Evolutionary conservation across 2,888 invertebrate species (phyloP).

Genomic region (Myopa testacea): DNA sequence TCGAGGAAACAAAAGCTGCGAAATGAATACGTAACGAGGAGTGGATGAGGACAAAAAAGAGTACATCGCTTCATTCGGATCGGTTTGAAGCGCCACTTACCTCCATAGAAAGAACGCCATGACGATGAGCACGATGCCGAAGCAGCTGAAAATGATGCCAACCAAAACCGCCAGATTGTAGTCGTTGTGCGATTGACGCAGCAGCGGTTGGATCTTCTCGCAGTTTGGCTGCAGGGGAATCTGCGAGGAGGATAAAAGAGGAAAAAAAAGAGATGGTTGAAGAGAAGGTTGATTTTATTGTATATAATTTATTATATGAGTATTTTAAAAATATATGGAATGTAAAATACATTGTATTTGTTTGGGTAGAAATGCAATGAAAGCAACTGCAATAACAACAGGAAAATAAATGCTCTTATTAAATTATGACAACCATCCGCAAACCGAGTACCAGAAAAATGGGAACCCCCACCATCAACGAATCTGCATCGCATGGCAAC

Average conservation of each 20-base stretch:
- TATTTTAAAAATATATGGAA: neutral
- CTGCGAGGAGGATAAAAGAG: conserved; percentile 51
- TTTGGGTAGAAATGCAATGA: too few relatives aligned
- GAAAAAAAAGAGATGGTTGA: conserved; percentile 2
- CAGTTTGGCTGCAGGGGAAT: conserved; percentile 77
- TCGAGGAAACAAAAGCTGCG: too few relatives aligned
- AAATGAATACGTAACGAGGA: neutral
- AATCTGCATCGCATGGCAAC: too few relatives aligned
- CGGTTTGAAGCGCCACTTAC: conserved; percentile 70
- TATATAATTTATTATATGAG: neutral
- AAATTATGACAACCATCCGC: too few relatives aligned
- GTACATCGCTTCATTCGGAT: neutral
- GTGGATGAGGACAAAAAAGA: neutral
- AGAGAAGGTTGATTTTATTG: neutral
- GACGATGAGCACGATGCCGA: conserved; percentile 77
- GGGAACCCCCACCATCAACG: too few relatives aligned
- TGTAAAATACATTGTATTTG: too few relatives aligned
- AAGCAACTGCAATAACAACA: too few relatives aligned
- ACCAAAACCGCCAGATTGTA: conserved; percentile 79
- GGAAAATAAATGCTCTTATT: too few relatives aligned
- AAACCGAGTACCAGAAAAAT: too few relatives aligned
- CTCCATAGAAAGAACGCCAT: conserved; percentile 80
- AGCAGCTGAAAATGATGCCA: conserved; percentile 77
- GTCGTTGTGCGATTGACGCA: conserved; percentile 73
- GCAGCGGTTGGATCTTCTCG: conserved; percentile 73